These are phyloP conservation scores for Embiotoca jacksoni DNA, from an alignment of 2,113 vertebrate genomes.

Conservation along the genomic window DNA sequence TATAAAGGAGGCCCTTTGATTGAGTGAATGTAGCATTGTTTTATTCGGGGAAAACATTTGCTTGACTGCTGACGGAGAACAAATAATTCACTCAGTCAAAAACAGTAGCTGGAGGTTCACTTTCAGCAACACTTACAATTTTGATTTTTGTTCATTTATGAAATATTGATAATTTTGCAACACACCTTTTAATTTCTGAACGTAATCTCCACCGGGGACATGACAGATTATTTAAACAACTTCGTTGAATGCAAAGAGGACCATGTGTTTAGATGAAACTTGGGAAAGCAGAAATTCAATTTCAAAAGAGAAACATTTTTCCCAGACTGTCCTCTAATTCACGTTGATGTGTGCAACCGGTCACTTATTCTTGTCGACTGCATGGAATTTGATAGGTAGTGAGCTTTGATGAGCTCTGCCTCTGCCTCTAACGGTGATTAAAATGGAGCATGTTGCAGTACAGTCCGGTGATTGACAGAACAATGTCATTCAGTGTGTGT, in stretches of 20 bases:
- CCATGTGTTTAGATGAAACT: not conserved
- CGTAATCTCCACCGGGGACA: not conserved
- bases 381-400: slow-evolving; percentile 60
- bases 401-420: slow-evolving; percentile 52
- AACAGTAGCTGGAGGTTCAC: no score
- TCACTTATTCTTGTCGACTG: slow-evolving; percentile 40
- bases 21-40: slow-evolving; percentile 1
- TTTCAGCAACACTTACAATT: no score
- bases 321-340: slow-evolving; percentile 29
- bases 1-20: slow-evolving; percentile 2
- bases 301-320: slow-evolving; percentile 26
- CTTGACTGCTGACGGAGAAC: no score
- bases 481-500: slow-evolving; percentile 49
- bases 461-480: slow-evolving; percentile 71
- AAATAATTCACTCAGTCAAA: no score
- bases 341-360: slow-evolving; percentile 45
- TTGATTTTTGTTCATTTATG: not conserved
- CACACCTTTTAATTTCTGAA: slow-evolving; percentile 2
- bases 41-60: not conserved
- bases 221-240: slow-evolving; percentile 33
- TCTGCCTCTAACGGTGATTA: slow-evolving; percentile 66
- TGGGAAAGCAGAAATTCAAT: slow-evolving; percentile 35
- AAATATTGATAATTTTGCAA: not conserved
- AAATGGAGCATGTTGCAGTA: slow-evolving; percentile 35
- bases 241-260: slow-evolving; percentile 3